Evolutionary conservation across 2,888 invertebrate species (phyloP).

Genomic region (Cerastoderma edule): DNA sequence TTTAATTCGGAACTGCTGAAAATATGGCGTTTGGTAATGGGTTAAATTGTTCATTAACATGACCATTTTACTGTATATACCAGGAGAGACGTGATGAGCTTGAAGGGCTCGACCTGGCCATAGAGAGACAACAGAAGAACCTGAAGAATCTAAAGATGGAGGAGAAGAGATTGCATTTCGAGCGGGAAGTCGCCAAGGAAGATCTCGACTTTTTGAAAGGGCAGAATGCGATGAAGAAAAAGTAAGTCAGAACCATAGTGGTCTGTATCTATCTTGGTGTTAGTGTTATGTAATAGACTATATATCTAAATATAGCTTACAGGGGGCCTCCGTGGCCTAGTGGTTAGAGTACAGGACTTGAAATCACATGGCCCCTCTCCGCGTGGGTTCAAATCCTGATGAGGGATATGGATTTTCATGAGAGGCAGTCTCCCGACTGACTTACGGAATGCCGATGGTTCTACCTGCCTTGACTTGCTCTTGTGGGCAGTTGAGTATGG

Average conservation of each 20-base stretch:
- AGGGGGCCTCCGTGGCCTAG: too few species aligned
- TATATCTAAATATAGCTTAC: neutral
- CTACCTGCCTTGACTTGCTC: too few species aligned
- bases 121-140: slow-evolving; percentile 80
- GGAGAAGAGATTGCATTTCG: slow-evolving; percentile 71
- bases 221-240: slow-evolving; percentile 50
- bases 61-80: neutral
- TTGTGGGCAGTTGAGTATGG: too few species aligned
- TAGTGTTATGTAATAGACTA: too few species aligned
- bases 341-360: too few species aligned
- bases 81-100: slow-evolving; percentile 80
- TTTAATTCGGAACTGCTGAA: neutral
- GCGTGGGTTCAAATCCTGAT: too few species aligned
- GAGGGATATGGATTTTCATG: too few species aligned
- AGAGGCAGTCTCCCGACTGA: too few species aligned
- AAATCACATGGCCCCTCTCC: too few species aligned
- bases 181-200: slow-evolving; percentile 69
- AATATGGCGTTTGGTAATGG: neutral
- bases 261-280: neutral
- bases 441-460: too few species aligned
- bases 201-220: slow-evolving; percentile 69
- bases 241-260: slow-evolving; percentile 19
- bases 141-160: slow-evolving; percentile 74
- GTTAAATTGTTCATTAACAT: neutral
- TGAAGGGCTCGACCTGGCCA: slow-evolving; percentile 82